Base-by-base conservation (phyloP, 1,140 invertebrate species). In the Trachymyrmex cornetzi region DNA sequence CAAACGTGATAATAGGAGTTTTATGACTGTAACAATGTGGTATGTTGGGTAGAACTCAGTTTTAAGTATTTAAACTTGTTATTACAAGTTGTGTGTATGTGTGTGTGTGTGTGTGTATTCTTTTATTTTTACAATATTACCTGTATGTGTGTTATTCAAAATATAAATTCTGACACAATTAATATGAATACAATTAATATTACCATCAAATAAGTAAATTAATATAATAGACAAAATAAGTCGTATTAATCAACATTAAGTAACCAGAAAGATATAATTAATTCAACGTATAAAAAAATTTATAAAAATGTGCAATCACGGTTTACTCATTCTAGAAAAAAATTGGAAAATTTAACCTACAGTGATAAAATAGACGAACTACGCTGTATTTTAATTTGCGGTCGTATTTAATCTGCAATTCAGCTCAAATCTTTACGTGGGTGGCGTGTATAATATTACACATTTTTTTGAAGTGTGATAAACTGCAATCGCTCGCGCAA, bases 1-100 rank as follows among this genome's bases (percentile, higher is more conserved):
- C 11, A 59, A 82, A 72, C 14, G 16, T 16, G 22, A 61, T 80
- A 80, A 80, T 55, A 67, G 44, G 7, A 48, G 19, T 55, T 59
- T 82, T 72, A 59, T 30, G 22, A n/a, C n/a, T 34, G 14, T 2
- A 44, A 61, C 67, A 16, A 27, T 57, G 12, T 19, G 11, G 11
- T 6, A 16, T n/a, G 7, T 50, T 24, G 27, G n/a, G 24, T 9
- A n/a, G 14, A 55, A 55, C 16, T 19, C 3, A 27, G 16, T 48
- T 75, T 59, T 75, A 59, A 57, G 12, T 30, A 38, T 48, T 48
- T 14, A 22, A 34, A 66, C 7, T 0, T 30, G 2, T 30, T 19
- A 19, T 59, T 59, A 38, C 0, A 16, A 1, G 1, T 38, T 14
- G 19, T 12, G 11, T 34, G 14, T 63, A 1, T 22, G n/a, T 59